phyloP scores from a whole-genome alignment of 2,113 vertebrate species.

The Taxidea taxus region DNA sequence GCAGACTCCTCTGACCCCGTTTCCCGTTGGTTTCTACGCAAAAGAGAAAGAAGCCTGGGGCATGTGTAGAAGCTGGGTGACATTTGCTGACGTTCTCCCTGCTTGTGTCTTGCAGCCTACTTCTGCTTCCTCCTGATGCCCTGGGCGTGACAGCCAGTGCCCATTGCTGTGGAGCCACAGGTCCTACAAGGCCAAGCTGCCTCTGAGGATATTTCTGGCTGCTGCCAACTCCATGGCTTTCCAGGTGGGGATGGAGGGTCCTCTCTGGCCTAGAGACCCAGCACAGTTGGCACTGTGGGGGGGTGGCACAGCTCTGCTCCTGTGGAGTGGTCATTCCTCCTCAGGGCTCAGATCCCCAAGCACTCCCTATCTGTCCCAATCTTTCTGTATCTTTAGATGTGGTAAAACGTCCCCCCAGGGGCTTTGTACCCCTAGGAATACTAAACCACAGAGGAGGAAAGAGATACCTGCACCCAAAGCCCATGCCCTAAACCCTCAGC shows the following conservation, averaged over 20 bases:
- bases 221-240: constrained; percentile 90
- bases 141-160: constrained; percentile 86
- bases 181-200: constrained; percentile 89
- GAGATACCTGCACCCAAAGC: background rate
- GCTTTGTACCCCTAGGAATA: background rate
- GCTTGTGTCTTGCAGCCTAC: constrained; percentile 82
- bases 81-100: background rate
- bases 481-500: background rate
- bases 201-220: constrained; percentile 87
- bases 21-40: background rate
- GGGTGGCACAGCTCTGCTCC: background rate
- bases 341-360: background rate
- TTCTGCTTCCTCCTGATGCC: constrained; percentile 85
- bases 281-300: background rate
- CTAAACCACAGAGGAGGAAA: background rate
- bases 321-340: background rate
- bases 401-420: background rate
- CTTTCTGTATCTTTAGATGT: background rate
- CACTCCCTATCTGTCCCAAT: background rate
- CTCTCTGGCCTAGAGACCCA: background rate
- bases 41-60: background rate
- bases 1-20: background rate
- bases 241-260: constrained; percentile 78
- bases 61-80: background rate
- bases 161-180: constrained; percentile 88